Percentiles rank a stretch among this genome's conserved stretches.
phyloP scores from a whole-genome alignment of 2,888 invertebrate genomes.

The Andrena flavipes region DNA sequence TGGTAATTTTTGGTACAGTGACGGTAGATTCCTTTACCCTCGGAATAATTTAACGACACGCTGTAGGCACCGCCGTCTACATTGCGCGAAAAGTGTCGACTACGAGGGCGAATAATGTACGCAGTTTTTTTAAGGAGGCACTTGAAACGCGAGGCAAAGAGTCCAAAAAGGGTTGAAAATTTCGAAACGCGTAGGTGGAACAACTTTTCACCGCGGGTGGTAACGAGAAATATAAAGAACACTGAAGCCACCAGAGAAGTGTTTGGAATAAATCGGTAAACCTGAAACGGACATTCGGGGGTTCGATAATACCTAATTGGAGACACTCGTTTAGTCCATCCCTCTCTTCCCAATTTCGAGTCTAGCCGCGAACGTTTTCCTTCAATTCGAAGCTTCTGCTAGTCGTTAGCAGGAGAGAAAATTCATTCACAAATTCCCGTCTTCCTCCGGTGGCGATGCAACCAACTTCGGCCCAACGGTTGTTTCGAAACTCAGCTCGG shows the following conservation, averaged over 20 bases:
- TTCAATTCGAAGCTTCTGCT: background rate
- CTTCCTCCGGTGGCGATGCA: background rate
- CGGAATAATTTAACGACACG: constrained; percentile 10
- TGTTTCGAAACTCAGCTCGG: constrained; percentile 2
- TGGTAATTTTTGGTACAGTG: background rate
- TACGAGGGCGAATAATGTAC: background rate
- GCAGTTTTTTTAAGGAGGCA: background rate
- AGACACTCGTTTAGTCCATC: background rate
- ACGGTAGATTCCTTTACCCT: background rate
- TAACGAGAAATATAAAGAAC: background rate
- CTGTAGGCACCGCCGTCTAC: background rate
- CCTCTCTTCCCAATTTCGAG: background rate
- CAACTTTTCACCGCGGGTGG: background rate
- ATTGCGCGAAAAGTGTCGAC: background rate
- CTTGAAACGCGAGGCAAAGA: background rate
- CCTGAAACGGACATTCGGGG: background rate
- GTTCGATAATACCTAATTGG: constrained; percentile 1
- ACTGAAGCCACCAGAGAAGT: background rate
- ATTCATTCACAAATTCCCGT: constrained; percentile 19
- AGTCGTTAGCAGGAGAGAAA: constrained; percentile 14
- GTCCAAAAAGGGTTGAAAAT: background rate
- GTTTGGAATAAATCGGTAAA: background rate
- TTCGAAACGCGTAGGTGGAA: background rate
- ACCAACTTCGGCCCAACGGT: constrained; percentile 2
- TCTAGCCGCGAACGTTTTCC: background rate